These are phyloP conservation scores for Andricus grossulariae DNA, from an alignment of 1,140 invertebrate species.

Conservation along the genomic window DNA sequence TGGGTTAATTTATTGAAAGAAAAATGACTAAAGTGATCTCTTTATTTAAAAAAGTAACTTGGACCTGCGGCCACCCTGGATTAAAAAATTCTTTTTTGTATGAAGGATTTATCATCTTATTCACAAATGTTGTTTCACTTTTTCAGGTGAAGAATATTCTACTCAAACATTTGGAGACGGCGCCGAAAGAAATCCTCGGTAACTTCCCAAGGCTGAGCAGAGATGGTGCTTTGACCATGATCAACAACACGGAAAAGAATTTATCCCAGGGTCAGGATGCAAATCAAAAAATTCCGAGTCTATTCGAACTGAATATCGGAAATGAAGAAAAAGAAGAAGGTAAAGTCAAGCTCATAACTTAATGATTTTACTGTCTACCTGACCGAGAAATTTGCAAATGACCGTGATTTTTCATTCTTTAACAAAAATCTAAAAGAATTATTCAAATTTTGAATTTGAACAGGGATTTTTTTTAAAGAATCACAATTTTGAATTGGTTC, in stretches of 20 bases:
- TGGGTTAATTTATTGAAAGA: too few species aligned
- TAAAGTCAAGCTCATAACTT: slow-evolving; percentile 32
- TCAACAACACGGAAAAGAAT: slow-evolving; percentile 82
- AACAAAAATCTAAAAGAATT: too few species aligned
- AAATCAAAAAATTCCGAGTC: slow-evolving; percentile 71
- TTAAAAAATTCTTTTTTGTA: slow-evolving; percentile 14
- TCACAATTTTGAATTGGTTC: too few species aligned
- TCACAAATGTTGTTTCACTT: background rate
- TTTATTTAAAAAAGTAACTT: too few species aligned
- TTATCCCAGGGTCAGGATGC: slow-evolving; percentile 75
- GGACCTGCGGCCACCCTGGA: too few species aligned
- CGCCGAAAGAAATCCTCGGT: slow-evolving; percentile 91
- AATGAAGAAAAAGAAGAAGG: slow-evolving; percentile 67
- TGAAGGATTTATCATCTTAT: background rate
- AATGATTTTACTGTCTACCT: too few species aligned
- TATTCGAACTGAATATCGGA: slow-evolving; percentile 66
- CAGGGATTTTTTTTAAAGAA: too few species aligned
- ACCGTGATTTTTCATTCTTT: too few species aligned
- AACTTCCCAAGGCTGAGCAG: slow-evolving; percentile 89
- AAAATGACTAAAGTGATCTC: too few species aligned
- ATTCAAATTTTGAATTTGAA: too few species aligned
- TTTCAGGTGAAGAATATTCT: slow-evolving; percentile 71
- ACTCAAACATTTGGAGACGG: slow-evolving; percentile 90
- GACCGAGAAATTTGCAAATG: too few species aligned
- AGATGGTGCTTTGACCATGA: slow-evolving; percentile 84